Conservation (phyloP, 2,113 vertebrate species). For the Tupaia tana region DNA sequence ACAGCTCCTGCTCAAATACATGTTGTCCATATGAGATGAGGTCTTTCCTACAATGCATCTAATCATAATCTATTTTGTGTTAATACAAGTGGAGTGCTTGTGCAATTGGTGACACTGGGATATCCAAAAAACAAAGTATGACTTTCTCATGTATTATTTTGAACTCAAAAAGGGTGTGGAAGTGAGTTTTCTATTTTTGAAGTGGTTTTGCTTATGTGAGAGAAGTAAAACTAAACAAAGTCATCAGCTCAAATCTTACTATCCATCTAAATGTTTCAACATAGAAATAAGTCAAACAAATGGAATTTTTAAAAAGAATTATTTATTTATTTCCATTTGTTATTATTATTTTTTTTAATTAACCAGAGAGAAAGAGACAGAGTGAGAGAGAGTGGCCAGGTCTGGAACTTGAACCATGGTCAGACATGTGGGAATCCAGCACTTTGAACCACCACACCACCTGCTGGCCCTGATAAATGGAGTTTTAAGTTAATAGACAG, state of each 20-base stretch:
- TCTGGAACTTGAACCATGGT: too few relatives aligned
- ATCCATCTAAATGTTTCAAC: background rate
- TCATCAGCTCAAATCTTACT: background rate
- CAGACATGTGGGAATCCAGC: too few relatives aligned
- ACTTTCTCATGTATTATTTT: background rate
- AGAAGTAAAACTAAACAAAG: background rate
- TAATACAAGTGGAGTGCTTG: background rate
- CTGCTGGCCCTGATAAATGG: background rate
- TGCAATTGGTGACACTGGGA: background rate
- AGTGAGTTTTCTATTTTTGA: background rate
- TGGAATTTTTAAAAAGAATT: background rate
- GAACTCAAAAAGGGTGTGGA: background rate
- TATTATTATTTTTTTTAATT: too few relatives aligned
- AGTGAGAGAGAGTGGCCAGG: too few relatives aligned
- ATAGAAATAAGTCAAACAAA: background rate
- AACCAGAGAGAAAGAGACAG: too few relatives aligned
- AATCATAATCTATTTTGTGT: background rate
- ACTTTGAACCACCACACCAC: too few relatives aligned
- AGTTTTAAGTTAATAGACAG: background rate
- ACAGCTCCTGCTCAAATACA: background rate
- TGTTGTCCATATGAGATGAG: background rate
- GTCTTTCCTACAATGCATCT: background rate
- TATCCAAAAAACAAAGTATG: background rate
- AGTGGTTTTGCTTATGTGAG: background rate
- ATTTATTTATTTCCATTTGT: too few relatives aligned